Conservation (phyloP, 2,888 invertebrate genomes). For the Helleia helle region DNA sequence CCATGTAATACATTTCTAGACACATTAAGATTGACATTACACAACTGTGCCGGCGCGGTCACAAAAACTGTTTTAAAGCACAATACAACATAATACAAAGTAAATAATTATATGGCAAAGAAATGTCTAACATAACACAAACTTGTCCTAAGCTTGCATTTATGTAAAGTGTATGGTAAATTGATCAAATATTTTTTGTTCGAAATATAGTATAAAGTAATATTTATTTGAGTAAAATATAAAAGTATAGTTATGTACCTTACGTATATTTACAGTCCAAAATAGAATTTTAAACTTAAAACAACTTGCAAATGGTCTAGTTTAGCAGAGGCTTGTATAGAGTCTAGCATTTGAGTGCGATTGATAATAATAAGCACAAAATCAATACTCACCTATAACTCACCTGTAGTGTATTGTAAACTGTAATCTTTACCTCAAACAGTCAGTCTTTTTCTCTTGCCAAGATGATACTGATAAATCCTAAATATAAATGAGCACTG, state of each 20-base stretch:
- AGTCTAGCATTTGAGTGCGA: not conserved
- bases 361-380: not conserved
- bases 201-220: not conserved
- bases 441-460: conserved; percentile 22
- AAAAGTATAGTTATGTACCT: not conserved
- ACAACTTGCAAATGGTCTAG: not conserved
- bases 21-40: too few relatives aligned
- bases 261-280: not conserved
- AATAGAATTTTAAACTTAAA: not conserved
- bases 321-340: not conserved
- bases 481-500: conserved; percentile 37
- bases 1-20: too few relatives aligned
- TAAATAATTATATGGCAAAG: too few relatives aligned
- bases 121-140: too few relatives aligned
- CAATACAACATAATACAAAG: too few relatives aligned
- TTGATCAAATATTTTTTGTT: not conserved
- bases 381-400: conserved; percentile 8
- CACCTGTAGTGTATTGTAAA: too few relatives aligned
- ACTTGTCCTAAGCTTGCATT: not conserved
- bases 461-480: conserved; percentile 20
- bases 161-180: not conserved
- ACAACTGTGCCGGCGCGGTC: too few relatives aligned
- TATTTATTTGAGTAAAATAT: not conserved
- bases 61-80: too few relatives aligned
- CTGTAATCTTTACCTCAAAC: conserved; percentile 8